Base-by-base conservation (phyloP, 2,888 invertebrate genomes). In the Scaptomyza tumidula region DNA sequence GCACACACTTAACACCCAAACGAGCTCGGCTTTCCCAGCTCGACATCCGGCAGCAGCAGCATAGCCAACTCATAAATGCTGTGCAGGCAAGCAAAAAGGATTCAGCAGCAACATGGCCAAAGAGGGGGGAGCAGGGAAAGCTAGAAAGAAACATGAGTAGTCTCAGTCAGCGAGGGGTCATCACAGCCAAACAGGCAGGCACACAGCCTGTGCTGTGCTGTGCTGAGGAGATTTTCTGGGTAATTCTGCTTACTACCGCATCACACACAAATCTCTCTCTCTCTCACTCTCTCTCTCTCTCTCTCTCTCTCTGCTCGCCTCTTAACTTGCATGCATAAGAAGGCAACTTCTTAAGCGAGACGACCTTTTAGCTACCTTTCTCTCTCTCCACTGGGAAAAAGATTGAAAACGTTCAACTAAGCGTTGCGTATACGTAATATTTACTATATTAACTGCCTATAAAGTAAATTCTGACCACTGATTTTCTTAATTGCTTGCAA, bases 1-100 rank as follows among this genome's bases (percentile, higher is more conserved):
- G 86, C 80, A 86, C 83, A 80, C 88, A 80, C 88, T 83, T 83
- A 86, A 80, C 88, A 86, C 83, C 86, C 79, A 65, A 75, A 78
- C 75, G 75, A 74, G 44, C 73, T 63, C 57, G 63, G 29, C 78
- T 57, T 59, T 31, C 50, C 67, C 33, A 33, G n/a, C 62, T 59
- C 41, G 52, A 43, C 61, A 76, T 66, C 72, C 77, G 59, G 61
- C 56, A 59, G 43, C 52, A 49, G 58, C 53, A 48, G 35, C 43
- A 49, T 39, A 33, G 50, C 46, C 73, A 61, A 62, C 82, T 79
- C 86, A 87, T 85, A 83, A 83, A 87, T 84, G 87, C 61, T 69
- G 58, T 61, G 74, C 80, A 65, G 67, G 61, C 63, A 49, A 58
- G 75, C 62, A 71, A 80, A 76, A 80, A 66, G 77, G 77, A 78